Evolutionary conservation across 2,797 vertebrate genomes (phyloP).

Genomic region (Tarsius wallacei): DNA sequence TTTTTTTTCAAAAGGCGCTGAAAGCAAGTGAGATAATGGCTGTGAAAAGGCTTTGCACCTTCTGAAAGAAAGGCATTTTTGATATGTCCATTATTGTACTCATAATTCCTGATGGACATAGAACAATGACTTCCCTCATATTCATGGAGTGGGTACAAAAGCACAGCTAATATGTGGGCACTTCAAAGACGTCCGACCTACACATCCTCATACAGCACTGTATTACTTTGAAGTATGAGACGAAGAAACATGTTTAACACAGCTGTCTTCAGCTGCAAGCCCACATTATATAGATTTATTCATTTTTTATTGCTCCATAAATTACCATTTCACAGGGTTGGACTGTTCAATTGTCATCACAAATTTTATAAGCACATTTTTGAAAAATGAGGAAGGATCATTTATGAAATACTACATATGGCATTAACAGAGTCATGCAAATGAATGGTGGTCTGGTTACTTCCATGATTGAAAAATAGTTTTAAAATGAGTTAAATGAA

Average conservation of each 20-base stretch:
- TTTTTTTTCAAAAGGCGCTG: constrained; percentile 42
- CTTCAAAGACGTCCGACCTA: constrained; percentile 58
- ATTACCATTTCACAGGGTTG: constrained; percentile 75
- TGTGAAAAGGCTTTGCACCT: constrained; percentile 33
- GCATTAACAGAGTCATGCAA: constrained; percentile 54
- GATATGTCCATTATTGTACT: not conserved
- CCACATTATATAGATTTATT: constrained; percentile 70
- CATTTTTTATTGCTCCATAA: constrained; percentile 81
- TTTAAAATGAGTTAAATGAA: constrained; percentile 29
- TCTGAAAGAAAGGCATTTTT: constrained; percentile 48
- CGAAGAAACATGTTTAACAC: constrained; percentile 52
- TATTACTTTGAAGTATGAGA: constrained; percentile 78
- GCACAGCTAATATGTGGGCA: not conserved
- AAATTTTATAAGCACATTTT: constrained; percentile 79
- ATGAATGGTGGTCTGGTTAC: constrained; percentile 61
- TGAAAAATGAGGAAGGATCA: constrained; percentile 72
- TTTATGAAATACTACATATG: constrained; percentile 67
- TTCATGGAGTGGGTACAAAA: not conserved
- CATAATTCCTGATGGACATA: constrained; percentile 35
- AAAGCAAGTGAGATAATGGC: constrained; percentile 33
- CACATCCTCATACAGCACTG: not conserved
- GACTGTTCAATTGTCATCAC: constrained; percentile 81
- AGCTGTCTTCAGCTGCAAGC: constrained; percentile 66
- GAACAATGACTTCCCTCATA: constrained; percentile 55
- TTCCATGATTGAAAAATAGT: constrained; percentile 47